phyloP scores from a whole-genome alignment of 2,113 vertebrate species.

The Sander vitreus region DNA sequence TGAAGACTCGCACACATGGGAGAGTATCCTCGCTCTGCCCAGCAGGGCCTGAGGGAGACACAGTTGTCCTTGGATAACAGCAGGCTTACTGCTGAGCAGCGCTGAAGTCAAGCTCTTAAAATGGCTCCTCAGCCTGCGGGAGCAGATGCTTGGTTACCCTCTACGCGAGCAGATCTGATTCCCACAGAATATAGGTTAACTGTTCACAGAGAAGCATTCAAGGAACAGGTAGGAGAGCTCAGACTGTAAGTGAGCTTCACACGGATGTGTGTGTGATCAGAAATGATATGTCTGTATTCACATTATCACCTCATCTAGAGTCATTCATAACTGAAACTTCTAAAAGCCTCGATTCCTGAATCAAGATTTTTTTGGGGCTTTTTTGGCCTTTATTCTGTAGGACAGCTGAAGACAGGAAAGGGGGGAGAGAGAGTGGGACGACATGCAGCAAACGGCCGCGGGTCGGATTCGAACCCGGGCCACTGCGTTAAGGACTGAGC shows the following conservation, averaged over 20 bases:
- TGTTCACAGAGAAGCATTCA: conserved; percentile 27
- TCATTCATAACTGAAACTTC: not conserved
- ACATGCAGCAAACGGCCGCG: too few species aligned
- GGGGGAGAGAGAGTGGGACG: too few species aligned
- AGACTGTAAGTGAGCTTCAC: conserved; percentile 1
- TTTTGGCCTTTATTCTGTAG: too few species aligned
- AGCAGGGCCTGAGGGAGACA: conserved; percentile 27
- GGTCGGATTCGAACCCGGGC: too few species aligned
- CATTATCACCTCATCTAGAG: not conserved
- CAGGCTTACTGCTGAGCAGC: conserved; percentile 23
- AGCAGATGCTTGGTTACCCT: conserved; percentile 46
- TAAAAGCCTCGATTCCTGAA: not conserved
- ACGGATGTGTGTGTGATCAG: not conserved
- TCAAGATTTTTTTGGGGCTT: too few species aligned
- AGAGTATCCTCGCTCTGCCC: conserved; percentile 19
- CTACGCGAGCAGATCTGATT: not conserved
- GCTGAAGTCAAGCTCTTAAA: conserved; percentile 62
- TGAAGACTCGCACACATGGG: conserved; percentile 35
- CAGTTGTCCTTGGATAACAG: conserved; percentile 48
- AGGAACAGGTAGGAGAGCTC: conserved; percentile 29
- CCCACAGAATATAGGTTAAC: conserved; percentile 45
- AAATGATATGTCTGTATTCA: not conserved
- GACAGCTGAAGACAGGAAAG: too few species aligned
- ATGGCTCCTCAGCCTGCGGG: conserved; percentile 54
- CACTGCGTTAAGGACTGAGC: too few species aligned